These are phyloP conservation scores for Drosophila bipectinata DNA, from an alignment of 1,140 invertebrate genomes.

Conservation along the genomic window DNA sequence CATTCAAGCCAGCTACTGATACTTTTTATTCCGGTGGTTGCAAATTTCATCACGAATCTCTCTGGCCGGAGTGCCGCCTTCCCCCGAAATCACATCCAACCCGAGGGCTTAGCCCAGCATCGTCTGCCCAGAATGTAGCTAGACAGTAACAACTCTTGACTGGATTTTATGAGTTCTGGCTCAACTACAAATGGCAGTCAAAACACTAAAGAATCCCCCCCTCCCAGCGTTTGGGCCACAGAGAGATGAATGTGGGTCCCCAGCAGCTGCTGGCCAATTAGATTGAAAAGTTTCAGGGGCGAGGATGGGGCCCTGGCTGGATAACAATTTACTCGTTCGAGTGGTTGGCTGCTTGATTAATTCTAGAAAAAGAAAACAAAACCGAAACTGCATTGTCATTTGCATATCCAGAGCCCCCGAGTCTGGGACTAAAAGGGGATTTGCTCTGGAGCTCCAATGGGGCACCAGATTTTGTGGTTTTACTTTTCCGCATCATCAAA, in stretches of 20 bases:
- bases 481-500: slow-evolving; percentile 79
- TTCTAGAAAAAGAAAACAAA: slow-evolving; percentile 24
- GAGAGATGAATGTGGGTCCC: slow-evolving; percentile 34
- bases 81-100: slow-evolving; percentile 10
- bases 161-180: slow-evolving; percentile 77
- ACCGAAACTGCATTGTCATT: slow-evolving; percentile 67
- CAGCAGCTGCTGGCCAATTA: slow-evolving; percentile 62
- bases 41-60: slow-evolving; percentile 65
- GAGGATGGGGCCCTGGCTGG: slow-evolving; percentile 13
- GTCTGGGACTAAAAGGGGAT: slow-evolving; percentile 29
- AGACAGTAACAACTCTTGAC: slow-evolving; percentile 62
- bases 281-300: slow-evolving; percentile 65
- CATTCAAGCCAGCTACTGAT: slow-evolving; percentile 48
- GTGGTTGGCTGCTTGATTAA: slow-evolving; percentile 44
- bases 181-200: slow-evolving; percentile 73
- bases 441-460: slow-evolving; percentile 39
- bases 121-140: slow-evolving; percentile 39
- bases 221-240: background rate
- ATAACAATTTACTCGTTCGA: slow-evolving; percentile 51
- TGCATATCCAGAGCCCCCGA: slow-evolving; percentile 54
- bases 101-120: slow-evolving; percentile 24
- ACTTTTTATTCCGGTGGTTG: slow-evolving; percentile 69
- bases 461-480: slow-evolving; percentile 61
- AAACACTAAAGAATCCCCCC: slow-evolving; percentile 71
- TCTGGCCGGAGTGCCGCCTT: background rate